A percentile compares a stretch with the other conserved stretches of the same genome.
Conservation (phyloP, 2,888 invertebrate species). For the Habrosyne pyritoides region DNA sequence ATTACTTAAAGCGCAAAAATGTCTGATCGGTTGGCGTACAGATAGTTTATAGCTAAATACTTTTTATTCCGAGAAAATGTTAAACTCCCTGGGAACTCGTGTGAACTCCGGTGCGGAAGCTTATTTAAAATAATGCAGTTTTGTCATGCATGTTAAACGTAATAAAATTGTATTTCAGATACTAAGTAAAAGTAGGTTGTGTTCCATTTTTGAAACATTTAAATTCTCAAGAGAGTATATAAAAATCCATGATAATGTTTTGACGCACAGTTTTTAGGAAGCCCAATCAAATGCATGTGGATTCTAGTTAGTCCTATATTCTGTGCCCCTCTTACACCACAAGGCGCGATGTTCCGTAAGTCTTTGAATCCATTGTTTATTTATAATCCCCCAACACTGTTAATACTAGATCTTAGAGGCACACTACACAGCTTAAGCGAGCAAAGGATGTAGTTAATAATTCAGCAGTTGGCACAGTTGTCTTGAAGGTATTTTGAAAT, state of each 20-base stretch:
- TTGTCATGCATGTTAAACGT: not conserved
- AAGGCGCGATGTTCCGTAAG: not conserved
- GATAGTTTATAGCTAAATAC: too few species aligned
- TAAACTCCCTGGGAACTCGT: too few species aligned
- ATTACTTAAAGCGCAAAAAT: too few species aligned
- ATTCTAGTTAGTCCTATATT: not conserved
- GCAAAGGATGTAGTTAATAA: not conserved
- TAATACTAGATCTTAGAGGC: not conserved
- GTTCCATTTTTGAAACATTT: too few species aligned
- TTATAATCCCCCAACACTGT: not conserved
- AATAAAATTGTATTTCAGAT: not conserved
- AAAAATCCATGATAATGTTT: too few species aligned
- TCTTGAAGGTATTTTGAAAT: not conserved
- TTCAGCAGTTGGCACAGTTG: not conserved
- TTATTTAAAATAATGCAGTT: not conserved
- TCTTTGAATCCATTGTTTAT: not conserved
- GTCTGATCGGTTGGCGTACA: too few species aligned
- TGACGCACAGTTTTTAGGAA: too few species aligned
- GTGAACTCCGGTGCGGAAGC: too few species aligned
- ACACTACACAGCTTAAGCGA: not conserved
- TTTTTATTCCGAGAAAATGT: too few species aligned
- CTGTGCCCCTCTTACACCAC: not conserved
- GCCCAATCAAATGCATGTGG: not conserved
- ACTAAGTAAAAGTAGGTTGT: too few species aligned
- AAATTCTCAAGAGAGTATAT: too few species aligned